Percentiles rank a stretch among this genome's conserved stretches.
phyloP scores from a whole-genome alignment of 2,888 invertebrate genomes.

The Callosobruchus maculatus region DNA sequence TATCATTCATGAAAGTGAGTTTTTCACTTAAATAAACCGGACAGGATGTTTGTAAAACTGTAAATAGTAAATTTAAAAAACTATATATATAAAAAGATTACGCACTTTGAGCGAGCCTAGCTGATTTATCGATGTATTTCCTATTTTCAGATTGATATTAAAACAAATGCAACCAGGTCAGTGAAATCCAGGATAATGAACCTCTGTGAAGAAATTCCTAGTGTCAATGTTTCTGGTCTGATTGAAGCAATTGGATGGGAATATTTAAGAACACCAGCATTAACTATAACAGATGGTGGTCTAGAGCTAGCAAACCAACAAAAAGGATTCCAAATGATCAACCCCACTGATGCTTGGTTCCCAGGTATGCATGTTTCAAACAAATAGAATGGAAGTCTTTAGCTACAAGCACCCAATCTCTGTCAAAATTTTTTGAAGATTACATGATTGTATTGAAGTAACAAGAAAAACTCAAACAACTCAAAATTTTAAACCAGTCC shows the following conservation, averaged over 20 bases:
- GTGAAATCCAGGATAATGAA: constrained; percentile 79
- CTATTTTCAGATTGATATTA: constrained; percentile 66
- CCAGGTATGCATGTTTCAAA: constrained; percentile 56
- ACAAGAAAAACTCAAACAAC: no score
- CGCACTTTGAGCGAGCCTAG: no score
- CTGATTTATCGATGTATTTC: constrained; percentile 1
- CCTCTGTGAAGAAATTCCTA: constrained; percentile 69
- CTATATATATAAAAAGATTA: no score
- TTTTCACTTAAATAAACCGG: no score
- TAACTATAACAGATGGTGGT: constrained; percentile 68
- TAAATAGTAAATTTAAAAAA: no score
- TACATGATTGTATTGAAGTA: no score
- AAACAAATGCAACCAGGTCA: constrained; percentile 83
- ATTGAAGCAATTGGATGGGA: constrained; percentile 80
- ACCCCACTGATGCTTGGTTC: constrained; percentile 86
- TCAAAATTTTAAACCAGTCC: no score
- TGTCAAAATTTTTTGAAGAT: no score
- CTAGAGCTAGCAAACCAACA: constrained; percentile 68
- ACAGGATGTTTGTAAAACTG: no score
- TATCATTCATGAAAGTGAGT: no score
- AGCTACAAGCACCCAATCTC: no score
- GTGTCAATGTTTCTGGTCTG: constrained; percentile 67
- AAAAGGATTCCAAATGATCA: constrained; percentile 79
- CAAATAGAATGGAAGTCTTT: background rate
- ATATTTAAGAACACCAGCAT: constrained; percentile 71